These are phyloP conservation scores for Cheilosia soror DNA, from an alignment of 2,888 invertebrate genomes.

Conservation along the genomic window DNA sequence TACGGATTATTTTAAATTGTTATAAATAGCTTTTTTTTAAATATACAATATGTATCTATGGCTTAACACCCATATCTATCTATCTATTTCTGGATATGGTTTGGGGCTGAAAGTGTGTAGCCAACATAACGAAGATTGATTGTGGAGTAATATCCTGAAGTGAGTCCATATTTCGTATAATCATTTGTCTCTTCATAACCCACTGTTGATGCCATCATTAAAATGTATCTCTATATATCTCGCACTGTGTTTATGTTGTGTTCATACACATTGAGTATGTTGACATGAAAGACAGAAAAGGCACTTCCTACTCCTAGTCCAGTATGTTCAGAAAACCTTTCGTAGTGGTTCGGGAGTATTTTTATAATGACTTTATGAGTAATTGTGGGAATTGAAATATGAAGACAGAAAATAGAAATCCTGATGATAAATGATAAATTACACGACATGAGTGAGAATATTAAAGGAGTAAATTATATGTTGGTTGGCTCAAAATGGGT, in stretches of 20 bases:
- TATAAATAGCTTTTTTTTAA: slow-evolving; percentile 27
- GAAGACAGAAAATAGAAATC: slow-evolving; percentile 41
- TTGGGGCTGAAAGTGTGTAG: not conserved
- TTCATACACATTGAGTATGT: not conserved
- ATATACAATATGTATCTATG: not conserved
- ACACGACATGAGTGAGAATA: slow-evolving; percentile 10
- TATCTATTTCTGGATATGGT: not conserved
- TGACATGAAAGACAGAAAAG: not conserved
- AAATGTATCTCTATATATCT: slow-evolving; percentile 22
- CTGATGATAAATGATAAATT: slow-evolving; percentile 40
- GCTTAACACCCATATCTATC: not conserved
- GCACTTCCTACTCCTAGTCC: slow-evolving; percentile 3
- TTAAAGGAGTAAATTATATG: slow-evolving; percentile 32
- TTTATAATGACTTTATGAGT: slow-evolving; percentile 29
- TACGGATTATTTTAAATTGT: slow-evolving; percentile 28
- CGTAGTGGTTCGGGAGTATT: slow-evolving; percentile 7
- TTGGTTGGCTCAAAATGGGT: not conserved
- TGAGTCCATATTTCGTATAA: slow-evolving; percentile 42
- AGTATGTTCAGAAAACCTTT: slow-evolving; percentile 4
- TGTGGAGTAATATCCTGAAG: slow-evolving; percentile 30
- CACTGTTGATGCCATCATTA: slow-evolving; percentile 56
- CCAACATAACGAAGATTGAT: slow-evolving; percentile 63
- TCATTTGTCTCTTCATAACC: slow-evolving; percentile 45
- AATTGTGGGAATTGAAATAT: slow-evolving; percentile 57
- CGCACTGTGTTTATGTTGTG: not conserved